Percentiles rank a stretch among this genome's conserved stretches.
Conservation (phyloP, 2,113 vertebrate genomes). For the Scatophagus argus region DNA sequence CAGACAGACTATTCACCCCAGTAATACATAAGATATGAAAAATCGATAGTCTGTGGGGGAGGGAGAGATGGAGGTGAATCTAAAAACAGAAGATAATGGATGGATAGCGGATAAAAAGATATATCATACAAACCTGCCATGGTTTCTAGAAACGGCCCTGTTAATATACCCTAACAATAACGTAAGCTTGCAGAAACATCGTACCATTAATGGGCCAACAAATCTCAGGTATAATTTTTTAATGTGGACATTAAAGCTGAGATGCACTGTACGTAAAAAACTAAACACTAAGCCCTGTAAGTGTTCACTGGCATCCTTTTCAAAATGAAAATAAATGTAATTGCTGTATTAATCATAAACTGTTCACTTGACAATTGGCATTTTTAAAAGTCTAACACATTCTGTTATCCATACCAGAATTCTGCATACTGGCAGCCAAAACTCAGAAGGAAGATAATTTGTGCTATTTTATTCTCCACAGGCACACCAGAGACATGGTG, state of each 20-base stretch:
- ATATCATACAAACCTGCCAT: not conserved
- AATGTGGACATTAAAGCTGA: not conserved
- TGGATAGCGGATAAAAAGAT: not conserved
- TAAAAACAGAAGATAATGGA: constrained; percentile 1
- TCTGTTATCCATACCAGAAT: constrained; percentile 25
- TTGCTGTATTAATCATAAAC: not conserved
- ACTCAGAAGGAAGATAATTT: constrained; percentile 84
- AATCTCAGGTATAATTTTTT: not conserved
- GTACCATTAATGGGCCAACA: not conserved
- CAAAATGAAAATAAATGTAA: not conserved
- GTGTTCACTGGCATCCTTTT: not conserved
- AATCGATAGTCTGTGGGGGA: constrained; percentile 20
- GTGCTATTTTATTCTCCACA: constrained; percentile 87
- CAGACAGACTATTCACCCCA: constrained; percentile 57
- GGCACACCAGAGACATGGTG: constrained; percentile 85
- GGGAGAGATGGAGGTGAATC: not conserved
- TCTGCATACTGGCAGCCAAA: constrained; percentile 83
- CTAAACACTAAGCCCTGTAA: not conserved
- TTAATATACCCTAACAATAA: not conserved
- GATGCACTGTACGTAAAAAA: not conserved
- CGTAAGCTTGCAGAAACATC: not conserved
- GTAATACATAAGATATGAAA: constrained; percentile 62
- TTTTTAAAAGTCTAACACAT: constrained; percentile 12
- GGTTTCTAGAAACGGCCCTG: not conserved
- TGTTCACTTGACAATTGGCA: constrained; percentile 8